phyloP scores from a whole-genome alignment of 2,113 vertebrate genomes.

The Lophius piscatorius region DNA sequence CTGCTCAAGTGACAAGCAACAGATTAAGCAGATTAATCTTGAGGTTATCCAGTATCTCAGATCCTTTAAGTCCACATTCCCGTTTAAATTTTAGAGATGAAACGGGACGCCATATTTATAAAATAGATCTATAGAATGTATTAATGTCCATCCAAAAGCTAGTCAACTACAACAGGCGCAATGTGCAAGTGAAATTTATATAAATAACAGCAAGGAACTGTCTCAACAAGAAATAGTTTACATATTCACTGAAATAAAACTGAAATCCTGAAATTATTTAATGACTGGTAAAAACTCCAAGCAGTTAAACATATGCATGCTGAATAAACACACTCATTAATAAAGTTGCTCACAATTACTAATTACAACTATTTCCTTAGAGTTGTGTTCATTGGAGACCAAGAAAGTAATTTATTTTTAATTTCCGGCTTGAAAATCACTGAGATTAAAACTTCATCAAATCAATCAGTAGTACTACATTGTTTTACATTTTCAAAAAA shows the following conservation, averaged over 20 bases:
- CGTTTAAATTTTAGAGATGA: neutral
- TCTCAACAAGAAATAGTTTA: neutral
- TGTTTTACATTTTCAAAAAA: too few relatives aligned
- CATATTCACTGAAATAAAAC: slow-evolving; percentile 1
- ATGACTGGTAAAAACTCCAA: neutral
- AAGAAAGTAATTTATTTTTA: too few relatives aligned
- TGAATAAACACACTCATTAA: too few relatives aligned
- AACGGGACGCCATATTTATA: neutral
- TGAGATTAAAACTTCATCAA: too few relatives aligned
- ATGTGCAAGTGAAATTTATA: neutral
- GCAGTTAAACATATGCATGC: too few relatives aligned
- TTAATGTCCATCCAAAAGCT: too few relatives aligned
- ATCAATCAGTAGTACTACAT: too few relatives aligned
- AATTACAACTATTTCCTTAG: too few relatives aligned
- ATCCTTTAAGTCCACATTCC: neutral
- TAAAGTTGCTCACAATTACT: too few relatives aligned
- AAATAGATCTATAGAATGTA: neutral
- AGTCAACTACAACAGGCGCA: neutral
- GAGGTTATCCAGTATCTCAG: slow-evolving; percentile 11
- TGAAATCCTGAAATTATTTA: neutral
- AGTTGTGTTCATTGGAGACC: too few relatives aligned
- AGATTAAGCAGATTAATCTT: neutral
- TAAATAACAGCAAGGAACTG: neutral
- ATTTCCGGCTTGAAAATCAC: too few relatives aligned
- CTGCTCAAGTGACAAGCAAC: too few relatives aligned